Evolutionary conservation across 2,797 vertebrate species (phyloP).

Genomic region (Muscicapa comitata): DNA sequence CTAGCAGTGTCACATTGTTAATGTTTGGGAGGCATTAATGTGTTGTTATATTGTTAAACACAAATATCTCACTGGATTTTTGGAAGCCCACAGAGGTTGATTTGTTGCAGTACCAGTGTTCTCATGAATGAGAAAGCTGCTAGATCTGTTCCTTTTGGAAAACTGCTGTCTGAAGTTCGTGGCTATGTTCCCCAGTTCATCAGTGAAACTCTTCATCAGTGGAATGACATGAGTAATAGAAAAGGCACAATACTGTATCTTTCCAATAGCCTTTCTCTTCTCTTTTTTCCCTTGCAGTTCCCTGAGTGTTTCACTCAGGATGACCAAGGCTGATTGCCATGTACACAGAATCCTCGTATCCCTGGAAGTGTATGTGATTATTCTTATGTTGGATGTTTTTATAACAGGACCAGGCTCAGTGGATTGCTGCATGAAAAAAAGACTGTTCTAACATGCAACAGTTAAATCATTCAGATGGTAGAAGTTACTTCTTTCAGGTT

Average conservation of each 20-base stretch:
- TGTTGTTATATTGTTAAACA: not conserved
- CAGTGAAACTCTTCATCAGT: not conserved
- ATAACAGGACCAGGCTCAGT: not conserved
- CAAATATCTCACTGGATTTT: not conserved
- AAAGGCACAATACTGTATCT: not conserved
- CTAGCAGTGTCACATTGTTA: not conserved
- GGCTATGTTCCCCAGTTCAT: not conserved
- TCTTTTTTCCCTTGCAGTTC: not conserved
- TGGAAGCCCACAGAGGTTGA: not conserved
- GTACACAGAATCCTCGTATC: not conserved
- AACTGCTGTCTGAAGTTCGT: rapidly evolving
- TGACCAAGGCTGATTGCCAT: not conserved
- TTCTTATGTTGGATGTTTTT: not conserved
- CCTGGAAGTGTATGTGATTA: not conserved
- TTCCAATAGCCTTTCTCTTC: not conserved
- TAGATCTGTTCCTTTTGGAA: not conserved
- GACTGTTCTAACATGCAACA: not conserved
- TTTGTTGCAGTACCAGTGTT: not conserved
- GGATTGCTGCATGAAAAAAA: not conserved
- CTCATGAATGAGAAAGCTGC: not conserved
- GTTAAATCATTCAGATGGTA: not conserved
- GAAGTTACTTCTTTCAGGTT: not conserved
- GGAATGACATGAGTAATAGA: not conserved
- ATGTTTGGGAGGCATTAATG: not conserved
- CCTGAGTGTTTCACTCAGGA: not conserved